Evolutionary conservation across 1,140 invertebrate species (phyloP).

Genomic region (Zaprionus nigranus): DNA sequence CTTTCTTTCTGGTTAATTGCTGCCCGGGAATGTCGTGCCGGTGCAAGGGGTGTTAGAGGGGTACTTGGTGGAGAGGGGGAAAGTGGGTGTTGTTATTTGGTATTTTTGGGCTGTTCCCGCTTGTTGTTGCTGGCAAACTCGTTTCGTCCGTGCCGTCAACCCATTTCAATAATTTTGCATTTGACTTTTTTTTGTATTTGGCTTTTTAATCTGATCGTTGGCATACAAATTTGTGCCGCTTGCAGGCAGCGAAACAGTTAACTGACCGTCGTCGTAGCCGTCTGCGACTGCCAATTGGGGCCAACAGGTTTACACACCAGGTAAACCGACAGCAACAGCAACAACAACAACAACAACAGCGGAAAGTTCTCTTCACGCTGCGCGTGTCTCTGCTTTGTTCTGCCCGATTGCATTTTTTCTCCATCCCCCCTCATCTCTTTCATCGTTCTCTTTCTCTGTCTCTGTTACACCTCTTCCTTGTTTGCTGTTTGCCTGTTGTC

Average conservation of each 20-base stretch:
- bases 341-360: conserved; percentile 21
- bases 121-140: conserved; percentile 30
- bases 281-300: conserved; percentile 50
- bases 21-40: conserved; percentile 30
- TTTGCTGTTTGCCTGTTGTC: conserved; percentile 28
- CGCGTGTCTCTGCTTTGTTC: conserved; percentile 24
- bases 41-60: background rate
- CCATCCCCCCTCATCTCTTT: background rate
- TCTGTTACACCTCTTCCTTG: conserved; percentile 13
- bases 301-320: conserved; percentile 65
- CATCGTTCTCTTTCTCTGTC: background rate
- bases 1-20: conserved; percentile 50
- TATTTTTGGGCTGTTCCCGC: conserved; percentile 28
- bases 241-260: conserved; percentile 70
- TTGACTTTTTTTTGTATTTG: conserved; percentile 39
- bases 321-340: conserved; percentile 8
- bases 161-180: conserved; percentile 68
- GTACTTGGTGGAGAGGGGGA: background rate
- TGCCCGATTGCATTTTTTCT: conserved; percentile 27
- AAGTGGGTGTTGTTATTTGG: conserved; percentile 6
- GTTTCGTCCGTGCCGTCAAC: conserved; percentile 49
- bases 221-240: conserved; percentile 60
- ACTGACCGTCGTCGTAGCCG: conserved; percentile 8
- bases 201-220: conserved; percentile 65
- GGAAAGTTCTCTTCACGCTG: conserved; percentile 54